Conservation (phyloP, 2,797 vertebrate genomes). For the Pogoniulus pusillus region DNA sequence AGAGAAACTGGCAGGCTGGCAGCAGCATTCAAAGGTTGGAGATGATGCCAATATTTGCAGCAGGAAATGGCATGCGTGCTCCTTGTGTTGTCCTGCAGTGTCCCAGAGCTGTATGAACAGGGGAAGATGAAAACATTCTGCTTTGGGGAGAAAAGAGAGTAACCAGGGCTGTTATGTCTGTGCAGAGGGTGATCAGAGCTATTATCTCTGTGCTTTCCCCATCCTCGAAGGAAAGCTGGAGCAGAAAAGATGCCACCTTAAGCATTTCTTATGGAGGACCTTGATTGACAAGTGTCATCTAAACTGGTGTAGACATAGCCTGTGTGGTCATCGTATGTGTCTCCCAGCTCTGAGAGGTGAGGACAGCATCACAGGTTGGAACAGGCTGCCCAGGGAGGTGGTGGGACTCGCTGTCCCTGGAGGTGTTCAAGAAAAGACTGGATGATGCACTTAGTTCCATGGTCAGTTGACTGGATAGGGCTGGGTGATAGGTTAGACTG, state of each 20-base stretch:
- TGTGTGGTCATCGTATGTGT: background rate
- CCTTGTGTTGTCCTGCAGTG: background rate
- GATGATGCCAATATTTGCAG: background rate
- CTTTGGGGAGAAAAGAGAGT: background rate
- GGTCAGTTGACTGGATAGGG: too few species aligned
- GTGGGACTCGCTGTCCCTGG: too few species aligned
- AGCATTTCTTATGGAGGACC: background rate
- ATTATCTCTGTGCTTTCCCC: background rate
- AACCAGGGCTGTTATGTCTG: background rate
- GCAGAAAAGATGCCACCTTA: background rate
- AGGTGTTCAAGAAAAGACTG: too few species aligned
- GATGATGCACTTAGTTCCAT: too few species aligned
- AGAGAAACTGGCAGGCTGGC: background rate
- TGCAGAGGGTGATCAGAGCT: background rate
- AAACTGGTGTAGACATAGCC: background rate
- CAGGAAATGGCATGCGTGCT: background rate
- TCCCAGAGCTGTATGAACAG: background rate
- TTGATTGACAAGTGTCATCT: accelerated
- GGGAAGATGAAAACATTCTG: accelerated
- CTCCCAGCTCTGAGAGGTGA: background rate
- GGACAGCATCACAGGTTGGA: background rate
- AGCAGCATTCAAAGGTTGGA: background rate
- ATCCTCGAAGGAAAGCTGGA: background rate
- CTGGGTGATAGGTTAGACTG: too few species aligned
- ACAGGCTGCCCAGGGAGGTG: too few species aligned